A percentile compares a stretch with the other conserved stretches of the same genome.
These are phyloP conservation scores for Aplysina aerophoba DNA, from an alignment of 37 sponge, comb jelly and placozoan species.

Conservation along the genomic window DNA sequence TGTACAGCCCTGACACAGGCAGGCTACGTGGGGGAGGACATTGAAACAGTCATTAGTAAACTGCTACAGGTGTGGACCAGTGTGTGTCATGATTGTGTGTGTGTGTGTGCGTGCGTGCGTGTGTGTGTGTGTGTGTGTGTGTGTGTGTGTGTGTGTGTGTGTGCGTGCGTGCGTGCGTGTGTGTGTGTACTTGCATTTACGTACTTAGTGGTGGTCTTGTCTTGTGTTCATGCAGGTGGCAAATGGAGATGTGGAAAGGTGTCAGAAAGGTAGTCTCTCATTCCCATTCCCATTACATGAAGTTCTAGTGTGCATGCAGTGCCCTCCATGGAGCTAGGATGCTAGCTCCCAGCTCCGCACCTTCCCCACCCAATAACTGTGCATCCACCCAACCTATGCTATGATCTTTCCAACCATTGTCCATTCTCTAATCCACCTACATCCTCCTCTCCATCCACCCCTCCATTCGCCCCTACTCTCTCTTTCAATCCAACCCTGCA, in stretches of 20 bases:
- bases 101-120: neutral
- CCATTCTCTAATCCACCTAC: too few species aligned
- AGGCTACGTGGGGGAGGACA: constrained; percentile 99
- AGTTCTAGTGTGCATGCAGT: too few species aligned
- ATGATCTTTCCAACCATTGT: too few species aligned
- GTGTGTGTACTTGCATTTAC: constrained; percentile 46
- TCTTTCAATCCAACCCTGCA: too few species aligned
- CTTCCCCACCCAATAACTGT: too few species aligned
- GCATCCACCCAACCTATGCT: too few species aligned
- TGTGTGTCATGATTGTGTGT: too few species aligned
- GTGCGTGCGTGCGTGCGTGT: constrained; percentile 45
- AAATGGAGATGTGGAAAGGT: constrained; percentile 70
- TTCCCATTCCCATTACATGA: too few species aligned
- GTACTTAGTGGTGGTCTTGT: neutral
- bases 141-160: constrained; percentile 29
- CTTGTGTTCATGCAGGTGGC: constrained; percentile 45
- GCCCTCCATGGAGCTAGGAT: too few species aligned
- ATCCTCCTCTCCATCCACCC: neutral
- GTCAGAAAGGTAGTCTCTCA: constrained; percentile 71
- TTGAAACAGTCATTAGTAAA: constrained; percentile 75
- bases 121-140: neutral
- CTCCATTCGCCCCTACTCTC: neutral
- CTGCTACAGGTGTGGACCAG: constrained; percentile 65
- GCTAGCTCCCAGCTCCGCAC: too few species aligned
- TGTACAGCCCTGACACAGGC: constrained; percentile 99